Evolutionary conservation across 2,797 vertebrate genomes (phyloP).

Genomic region (Phrynocephalus forsythii): DNA sequence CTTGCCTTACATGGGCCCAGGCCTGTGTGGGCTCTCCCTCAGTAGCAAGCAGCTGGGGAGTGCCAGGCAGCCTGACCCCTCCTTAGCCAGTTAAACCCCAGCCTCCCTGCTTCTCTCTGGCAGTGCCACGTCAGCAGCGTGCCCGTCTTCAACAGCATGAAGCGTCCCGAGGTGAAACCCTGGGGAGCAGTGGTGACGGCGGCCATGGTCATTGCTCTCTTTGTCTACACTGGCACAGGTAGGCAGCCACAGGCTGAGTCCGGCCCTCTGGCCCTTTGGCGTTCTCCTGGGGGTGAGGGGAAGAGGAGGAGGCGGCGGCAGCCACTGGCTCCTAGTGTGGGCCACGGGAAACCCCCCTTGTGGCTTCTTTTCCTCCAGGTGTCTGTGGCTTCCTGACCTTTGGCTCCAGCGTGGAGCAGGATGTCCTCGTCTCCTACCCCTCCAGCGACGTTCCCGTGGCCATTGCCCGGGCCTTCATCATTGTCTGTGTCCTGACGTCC

Average conservation of each 20-base stretch:
- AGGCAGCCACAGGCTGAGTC: constrained; percentile 27
- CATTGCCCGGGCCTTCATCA: constrained; percentile 92
- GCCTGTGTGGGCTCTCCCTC: too few species aligned
- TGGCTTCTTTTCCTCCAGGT: constrained; percentile 73
- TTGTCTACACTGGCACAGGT: constrained; percentile 97
- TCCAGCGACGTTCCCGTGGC: constrained; percentile 91
- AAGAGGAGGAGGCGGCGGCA: too few species aligned
- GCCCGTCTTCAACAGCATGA: constrained; percentile 97
- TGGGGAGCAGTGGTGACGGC: constrained; percentile 92
- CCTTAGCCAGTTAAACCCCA: too few species aligned
- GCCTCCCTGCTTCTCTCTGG: constrained; percentile 11
- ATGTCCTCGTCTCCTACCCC: constrained; percentile 95
- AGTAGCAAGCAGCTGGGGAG: too few species aligned
- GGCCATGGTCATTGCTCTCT: constrained; percentile 92
- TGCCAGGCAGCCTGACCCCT: too few species aligned
- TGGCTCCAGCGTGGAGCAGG: constrained; percentile 88
- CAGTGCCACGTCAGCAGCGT: constrained; percentile 97
- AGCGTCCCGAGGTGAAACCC: constrained; percentile 83
- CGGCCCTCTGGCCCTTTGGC: not conserved
- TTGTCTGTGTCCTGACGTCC: constrained; percentile 93
- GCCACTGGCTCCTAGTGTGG: not conserved
- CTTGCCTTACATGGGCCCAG: not conserved
- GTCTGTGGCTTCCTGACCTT: constrained; percentile 96
- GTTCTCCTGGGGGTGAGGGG: too few species aligned
- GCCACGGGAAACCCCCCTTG: too few species aligned